Evolutionary conservation across 2,113 vertebrate genomes (phyloP), one percentile per base, ranked within the genome.

Genomic region (Gila orcuttii): DNA sequence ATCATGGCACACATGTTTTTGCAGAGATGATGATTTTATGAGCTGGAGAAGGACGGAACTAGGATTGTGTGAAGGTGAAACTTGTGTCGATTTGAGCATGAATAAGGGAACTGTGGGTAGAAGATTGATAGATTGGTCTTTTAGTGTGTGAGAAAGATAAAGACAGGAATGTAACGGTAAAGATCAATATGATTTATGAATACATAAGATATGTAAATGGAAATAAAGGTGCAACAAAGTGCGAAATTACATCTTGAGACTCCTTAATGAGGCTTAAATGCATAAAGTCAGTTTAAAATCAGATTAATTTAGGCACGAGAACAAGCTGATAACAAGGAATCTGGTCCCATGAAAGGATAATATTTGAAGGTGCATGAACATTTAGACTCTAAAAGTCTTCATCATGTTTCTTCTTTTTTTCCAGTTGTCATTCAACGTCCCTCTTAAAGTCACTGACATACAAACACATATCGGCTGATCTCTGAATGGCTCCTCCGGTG

Each of bases 61-160:
- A 47, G 31, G 59, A 39, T 57, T 66, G 36, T 68, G 60, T 79
- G 62, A 50, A 55, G 64, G 62, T 79, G 55, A 45, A 31, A 45
- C 47, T 55, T 31, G 11, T n/a, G 66, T 47, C 15, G 15, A 60
- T 80, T 25, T 79, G 23, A 74, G 69, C 69, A 66, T 86, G 87
- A 82, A 78, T 85, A 89, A 90, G n/a, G 87, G 79, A 87, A 89
- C 74, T 39, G 19, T 57, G 47, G 55, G 19, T n/a, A 4, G 19
- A 42, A n/a, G 77, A 42, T 39, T 50, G n/a, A 75, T 50, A 75
- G 73, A 25, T 75, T 50, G 39, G 71, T 13, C 5, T 75, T n/a
- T 75, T 42, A 9, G n/a, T 75, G 73, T 75, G n/a, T 17, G 1
- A 3, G 5, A 50, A 28, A 75, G 45, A 47, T 71, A 42, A 75